A percentile compares a stretch with the other conserved stretches of the same genome.
These are phyloP conservation scores for Musca vetustissima DNA, from an alignment of 1,140 invertebrate species.

Conservation along the genomic window DNA sequence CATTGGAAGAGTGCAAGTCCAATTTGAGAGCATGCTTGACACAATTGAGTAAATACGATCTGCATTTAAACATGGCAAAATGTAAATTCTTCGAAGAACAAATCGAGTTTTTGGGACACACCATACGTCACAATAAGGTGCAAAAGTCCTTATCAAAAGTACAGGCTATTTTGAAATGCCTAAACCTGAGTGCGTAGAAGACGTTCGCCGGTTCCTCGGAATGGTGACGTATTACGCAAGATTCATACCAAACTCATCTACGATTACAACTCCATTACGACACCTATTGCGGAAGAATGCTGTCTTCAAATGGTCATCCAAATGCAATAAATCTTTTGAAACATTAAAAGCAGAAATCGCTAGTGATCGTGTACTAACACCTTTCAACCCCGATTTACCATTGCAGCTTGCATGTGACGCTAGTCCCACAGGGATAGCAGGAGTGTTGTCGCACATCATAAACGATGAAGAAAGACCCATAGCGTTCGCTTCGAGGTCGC, in stretches of 20 bases:
- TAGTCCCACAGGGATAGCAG: neutral
- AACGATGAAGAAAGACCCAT: neutral
- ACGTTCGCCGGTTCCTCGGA: slow-evolving; percentile 50
- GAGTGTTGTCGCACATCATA: neutral
- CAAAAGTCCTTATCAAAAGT: slow-evolving; percentile 47
- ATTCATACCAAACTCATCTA: slow-evolving; percentile 41
- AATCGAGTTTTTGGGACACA: slow-evolving; percentile 46
- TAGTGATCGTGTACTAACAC: no score
- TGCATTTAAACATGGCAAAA: slow-evolving; percentile 29
- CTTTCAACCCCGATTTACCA: neutral
- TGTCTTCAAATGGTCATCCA: neutral
- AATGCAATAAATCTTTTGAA: slow-evolving; percentile 2
- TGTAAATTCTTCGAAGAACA: slow-evolving; percentile 33
- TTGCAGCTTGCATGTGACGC: slow-evolving; percentile 2
- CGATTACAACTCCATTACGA: slow-evolving; percentile 36
- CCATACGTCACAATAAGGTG: slow-evolving; percentile 45
- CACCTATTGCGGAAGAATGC: slow-evolving; percentile 4
- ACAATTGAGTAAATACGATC: neutral
- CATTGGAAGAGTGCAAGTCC: neutral
- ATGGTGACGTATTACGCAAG: slow-evolving; percentile 46
- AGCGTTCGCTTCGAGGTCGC: neutral
- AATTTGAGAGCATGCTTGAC: neutral
- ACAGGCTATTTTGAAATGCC: slow-evolving; percentile 48
- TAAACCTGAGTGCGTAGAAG: slow-evolving; percentile 41
- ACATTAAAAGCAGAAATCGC: slow-evolving; percentile 14